Evolutionary conservation across 2,888 invertebrate genomes (phyloP), one percentile per base, ranked within the genome.

Genomic region (Trachelus stipa): DNA sequence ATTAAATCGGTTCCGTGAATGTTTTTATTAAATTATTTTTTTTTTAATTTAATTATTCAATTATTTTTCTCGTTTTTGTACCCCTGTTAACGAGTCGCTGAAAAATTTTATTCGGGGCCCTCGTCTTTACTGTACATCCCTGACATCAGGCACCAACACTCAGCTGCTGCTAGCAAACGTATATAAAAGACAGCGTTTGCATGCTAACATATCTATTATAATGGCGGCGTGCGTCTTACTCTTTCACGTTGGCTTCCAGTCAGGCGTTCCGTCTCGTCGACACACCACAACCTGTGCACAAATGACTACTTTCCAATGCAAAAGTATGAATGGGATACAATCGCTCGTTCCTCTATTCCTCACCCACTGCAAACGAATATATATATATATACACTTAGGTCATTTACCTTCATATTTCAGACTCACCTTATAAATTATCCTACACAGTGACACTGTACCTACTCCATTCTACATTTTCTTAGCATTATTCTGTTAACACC

Each of bases 271-370:
- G 79, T 80, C 83, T 81, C 84, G 82, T 83, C 83, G 83, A 83
- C 84, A 85, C 84, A 83, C 83, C 85, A 83, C 82, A 84, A 83
- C 84, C 84, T 84, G 84, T 81, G 86, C 85, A 87, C 85, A 92
- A 93, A 92, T 92, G 92, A 93, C 92, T 92, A 92, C 93, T 93
- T 93, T 93, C 92, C 92, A 87, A 93, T 93, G 93, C 92, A 93
- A 93, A 93, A 93, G 93, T 93, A 93, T 93, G 93, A 93, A 93
- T 93, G 93, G 93, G 93, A 93, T 92, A 92, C 92, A 91, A 91
- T 92, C 92, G 91, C 91, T 87, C 88, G 86, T 85, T 86, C 88
- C 85, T 87, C 87, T 83, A 89, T 85, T 88, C 88, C 87, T 84
- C 87, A 86, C 73, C 76, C 30, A 69, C 74, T 69, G 74, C 79